phyloP scores from a whole-genome alignment of 1,140 invertebrate species.

The Pomacea maculata region DNA sequence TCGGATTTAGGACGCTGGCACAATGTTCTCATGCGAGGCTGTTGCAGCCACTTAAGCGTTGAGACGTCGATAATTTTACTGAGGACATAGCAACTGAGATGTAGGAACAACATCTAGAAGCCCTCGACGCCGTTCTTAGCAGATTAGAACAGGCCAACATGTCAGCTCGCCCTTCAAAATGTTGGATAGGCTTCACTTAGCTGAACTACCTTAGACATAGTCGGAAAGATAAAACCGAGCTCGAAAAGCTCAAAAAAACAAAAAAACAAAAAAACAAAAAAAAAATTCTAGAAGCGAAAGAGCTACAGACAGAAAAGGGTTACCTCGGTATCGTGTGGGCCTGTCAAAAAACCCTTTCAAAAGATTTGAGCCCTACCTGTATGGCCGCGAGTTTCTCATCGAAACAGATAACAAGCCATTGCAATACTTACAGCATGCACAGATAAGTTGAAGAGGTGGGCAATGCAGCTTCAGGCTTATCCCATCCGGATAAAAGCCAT shows the following conservation, averaged over 20 bases:
- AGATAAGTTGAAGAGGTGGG: too few species aligned
- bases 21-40: constrained; percentile 26
- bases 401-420: not conserved
- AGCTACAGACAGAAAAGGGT: not conserved
- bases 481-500: too few species aligned
- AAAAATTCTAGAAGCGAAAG: not conserved
- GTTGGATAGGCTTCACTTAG: not conserved
- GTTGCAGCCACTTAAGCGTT: not conserved
- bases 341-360: not conserved
- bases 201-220: not conserved
- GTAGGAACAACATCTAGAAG: not conserved
- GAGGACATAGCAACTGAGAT: not conserved
- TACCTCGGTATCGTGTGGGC: not conserved
- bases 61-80: not conserved
- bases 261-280: not conserved
- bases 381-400: not conserved
- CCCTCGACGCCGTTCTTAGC: not conserved
- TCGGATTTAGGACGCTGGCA: constrained; percentile 36
- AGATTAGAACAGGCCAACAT: not conserved
- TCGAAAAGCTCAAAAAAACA: not conserved
- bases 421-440: not conserved
- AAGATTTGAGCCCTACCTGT: not conserved
- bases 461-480: too few species aligned
- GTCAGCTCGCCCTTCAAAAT: constrained; percentile 1
- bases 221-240: not conserved